Conservation (phyloP, 2,113 vertebrate species). For the Varanus salvator region DNA sequence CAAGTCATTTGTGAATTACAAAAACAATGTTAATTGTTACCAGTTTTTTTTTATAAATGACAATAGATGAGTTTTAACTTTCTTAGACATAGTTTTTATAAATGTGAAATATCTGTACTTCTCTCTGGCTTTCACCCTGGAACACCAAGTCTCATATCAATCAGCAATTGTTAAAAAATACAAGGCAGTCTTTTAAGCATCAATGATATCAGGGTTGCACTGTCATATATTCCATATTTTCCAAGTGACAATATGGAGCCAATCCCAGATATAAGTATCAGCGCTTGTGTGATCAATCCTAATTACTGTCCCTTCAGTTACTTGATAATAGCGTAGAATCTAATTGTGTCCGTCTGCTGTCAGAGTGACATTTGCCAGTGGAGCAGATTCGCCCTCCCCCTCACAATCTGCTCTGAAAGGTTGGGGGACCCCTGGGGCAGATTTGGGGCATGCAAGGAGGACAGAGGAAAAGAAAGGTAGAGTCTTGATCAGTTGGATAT, state of each 20-base stretch:
- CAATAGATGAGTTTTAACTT: too few relatives aligned
- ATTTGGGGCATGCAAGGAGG: background rate
- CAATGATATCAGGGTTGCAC: background rate
- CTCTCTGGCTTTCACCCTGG: background rate
- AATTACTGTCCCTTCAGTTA: background rate
- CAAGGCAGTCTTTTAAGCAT: background rate
- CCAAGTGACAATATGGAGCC: background rate
- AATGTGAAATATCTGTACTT: too few relatives aligned
- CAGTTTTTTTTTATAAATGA: background rate
- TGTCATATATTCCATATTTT: background rate
- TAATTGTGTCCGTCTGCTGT: too few relatives aligned
- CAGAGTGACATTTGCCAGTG: too few relatives aligned
- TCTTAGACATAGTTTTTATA: too few relatives aligned
- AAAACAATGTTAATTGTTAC: background rate
- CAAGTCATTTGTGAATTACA: background rate
- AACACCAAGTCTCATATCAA: background rate
- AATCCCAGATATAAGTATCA: background rate
- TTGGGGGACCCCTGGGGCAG: too few relatives aligned
- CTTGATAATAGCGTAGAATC: background rate
- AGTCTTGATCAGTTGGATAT: background rate
- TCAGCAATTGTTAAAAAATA: background rate
- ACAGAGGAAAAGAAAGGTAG: background rate
- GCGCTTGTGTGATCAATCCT: background rate
- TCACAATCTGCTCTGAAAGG: too few relatives aligned
- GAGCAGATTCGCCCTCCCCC: too few relatives aligned